Evolutionary conservation across 1,140 invertebrate genomes (phyloP), one percentile per base, ranked within the genome.

Genomic region (Panonychus citri): DNA sequence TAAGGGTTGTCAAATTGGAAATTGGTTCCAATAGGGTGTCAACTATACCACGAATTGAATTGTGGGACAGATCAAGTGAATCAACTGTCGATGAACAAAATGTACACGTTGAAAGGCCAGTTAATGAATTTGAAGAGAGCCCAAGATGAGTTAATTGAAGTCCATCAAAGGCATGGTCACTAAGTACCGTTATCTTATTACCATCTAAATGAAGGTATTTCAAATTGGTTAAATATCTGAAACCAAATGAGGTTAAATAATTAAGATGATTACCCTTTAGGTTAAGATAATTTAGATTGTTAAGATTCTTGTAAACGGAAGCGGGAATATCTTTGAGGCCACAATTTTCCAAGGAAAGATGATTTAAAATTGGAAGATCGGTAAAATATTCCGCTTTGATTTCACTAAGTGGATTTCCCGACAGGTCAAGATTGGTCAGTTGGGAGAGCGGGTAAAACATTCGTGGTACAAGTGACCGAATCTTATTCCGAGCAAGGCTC

Each of bases 81-180:
- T 81, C 70, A 15, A 60, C 28, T 5, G 76, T 77, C 54, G 81
- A 70, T 66, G 82, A 80, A 52, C 73, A 69, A 62, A 84, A 81
- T 39, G 81, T 77, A 52, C 75, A 73, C 26, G 76, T 73, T 30
- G 79, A 77, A 59, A 84, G 71, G 66, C 81, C 77, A 24, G 77
- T 79, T 51, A 86, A 70, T 50, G 78, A 71, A 66, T 85, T 86
- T 60, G 76, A 73, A 27, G 79, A 75, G 42, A 85, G 68, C 30
- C 63, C 70, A 26, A 82, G 66, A 37, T 71, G 66, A 30, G 65
- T 62, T 1, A 76, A 60, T 21, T 65, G 54, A 62, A 69, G 67
- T 61, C 75, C 75, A 48, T 74, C 72, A 68, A 84, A 84, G 58
- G 80, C 80, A 60, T 77, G 72, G 65, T 83, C 81, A 26, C 81